Evolutionary conservation across 2,888 invertebrate species (phyloP).

Genomic region (Diplolepis rosae): DNA sequence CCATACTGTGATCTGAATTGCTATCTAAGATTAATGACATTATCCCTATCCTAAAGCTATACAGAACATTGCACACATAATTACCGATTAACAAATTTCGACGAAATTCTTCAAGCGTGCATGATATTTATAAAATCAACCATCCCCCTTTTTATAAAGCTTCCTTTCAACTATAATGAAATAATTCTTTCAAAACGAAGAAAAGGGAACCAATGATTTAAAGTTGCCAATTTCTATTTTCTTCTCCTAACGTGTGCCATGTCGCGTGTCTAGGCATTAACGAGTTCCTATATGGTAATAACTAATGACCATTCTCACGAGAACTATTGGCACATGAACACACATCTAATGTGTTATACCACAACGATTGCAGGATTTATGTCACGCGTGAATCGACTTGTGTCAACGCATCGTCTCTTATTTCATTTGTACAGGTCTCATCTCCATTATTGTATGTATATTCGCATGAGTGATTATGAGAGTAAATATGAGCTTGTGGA

Average conservation of each 20-base stretch:
- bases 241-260: not conserved
- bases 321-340: constrained; percentile 4
- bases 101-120: not conserved
- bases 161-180: not conserved
- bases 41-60: not conserved
- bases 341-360: not conserved
- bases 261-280: not conserved
- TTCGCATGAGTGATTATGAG: not conserved
- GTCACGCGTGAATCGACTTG: constrained; percentile 42
- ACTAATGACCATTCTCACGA: not conserved
- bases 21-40: not conserved
- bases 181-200: not conserved
- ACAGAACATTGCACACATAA: not conserved
- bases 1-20: too few relatives aligned
- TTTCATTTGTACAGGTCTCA: not conserved
- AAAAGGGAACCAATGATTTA: too few relatives aligned
- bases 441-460: not conserved
- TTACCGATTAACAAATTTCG: not conserved
- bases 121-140: not conserved
- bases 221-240: not conserved
- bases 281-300: not conserved
- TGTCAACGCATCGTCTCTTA: not conserved
- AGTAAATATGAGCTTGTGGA: not conserved
- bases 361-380: constrained; percentile 33
- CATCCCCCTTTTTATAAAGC: not conserved